Evolutionary conservation across 1,140 invertebrate species (phyloP).

Genomic region (Drosophila orena): DNA sequence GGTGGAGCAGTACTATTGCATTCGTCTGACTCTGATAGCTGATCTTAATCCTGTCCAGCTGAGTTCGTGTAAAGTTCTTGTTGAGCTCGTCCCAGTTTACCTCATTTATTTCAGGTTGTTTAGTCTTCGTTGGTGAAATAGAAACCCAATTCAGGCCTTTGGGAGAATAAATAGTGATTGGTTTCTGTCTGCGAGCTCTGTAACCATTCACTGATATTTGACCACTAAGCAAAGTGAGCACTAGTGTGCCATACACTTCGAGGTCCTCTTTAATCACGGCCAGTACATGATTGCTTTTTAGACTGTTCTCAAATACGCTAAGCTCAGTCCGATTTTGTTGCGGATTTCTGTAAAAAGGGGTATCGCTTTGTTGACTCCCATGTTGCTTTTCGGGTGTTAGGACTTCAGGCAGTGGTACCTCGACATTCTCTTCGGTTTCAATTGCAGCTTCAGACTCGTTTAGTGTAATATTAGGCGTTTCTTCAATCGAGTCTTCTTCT

Average conservation of each 20-base stretch:
- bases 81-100: constrained; percentile 32
- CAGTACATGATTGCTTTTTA: constrained; percentile 55
- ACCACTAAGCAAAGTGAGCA: constrained; percentile 48
- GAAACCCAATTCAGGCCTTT: constrained; percentile 60
- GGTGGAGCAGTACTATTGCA: constrained; percentile 71
- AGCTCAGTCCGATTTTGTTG: constrained; percentile 13
- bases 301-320: constrained; percentile 60
- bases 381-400: not conserved
- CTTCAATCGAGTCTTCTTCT: not conserved
- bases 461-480: no score
- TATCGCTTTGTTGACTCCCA: not conserved
- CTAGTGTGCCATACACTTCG: constrained; percentile 57
- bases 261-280: constrained; percentile 57
- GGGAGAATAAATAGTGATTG: constrained; percentile 52
- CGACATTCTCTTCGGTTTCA: not conserved
- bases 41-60: constrained; percentile 53
- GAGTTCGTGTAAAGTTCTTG: constrained; percentile 47
- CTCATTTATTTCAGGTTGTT: constrained; percentile 10
- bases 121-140: constrained; percentile 29
- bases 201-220: constrained; percentile 55
- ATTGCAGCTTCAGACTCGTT: not conserved
- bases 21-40: constrained; percentile 54
- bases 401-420: not conserved
- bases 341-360: constrained; percentile 10
- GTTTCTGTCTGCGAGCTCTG: not conserved